Conservation (phyloP, 2,888 invertebrate species). For the Leptinotarsa rubiginosa region DNA sequence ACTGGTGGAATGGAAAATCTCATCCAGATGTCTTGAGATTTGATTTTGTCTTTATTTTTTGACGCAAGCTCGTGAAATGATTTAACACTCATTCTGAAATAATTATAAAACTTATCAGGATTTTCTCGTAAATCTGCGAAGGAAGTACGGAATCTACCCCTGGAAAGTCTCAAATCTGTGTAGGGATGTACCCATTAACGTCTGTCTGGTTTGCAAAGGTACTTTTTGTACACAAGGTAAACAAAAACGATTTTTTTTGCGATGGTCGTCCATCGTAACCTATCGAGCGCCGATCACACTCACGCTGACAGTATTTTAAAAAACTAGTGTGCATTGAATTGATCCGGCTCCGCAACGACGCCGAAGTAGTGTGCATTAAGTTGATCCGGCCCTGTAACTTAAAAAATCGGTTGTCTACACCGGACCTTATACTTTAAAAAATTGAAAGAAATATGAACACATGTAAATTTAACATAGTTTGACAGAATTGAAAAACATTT, state of each 20-base stretch:
- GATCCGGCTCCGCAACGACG: too few relatives aligned
- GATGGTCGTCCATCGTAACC: slow-evolving; percentile 26
- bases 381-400: background rate
- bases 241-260: slow-evolving; percentile 30
- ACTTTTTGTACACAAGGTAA: slow-evolving; percentile 35
- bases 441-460: too few relatives aligned
- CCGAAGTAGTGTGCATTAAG: background rate
- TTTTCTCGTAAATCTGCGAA: slow-evolving; percentile 26
- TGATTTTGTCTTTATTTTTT: slow-evolving; percentile 23
- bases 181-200: slow-evolving; percentile 29
- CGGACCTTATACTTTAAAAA: too few relatives aligned
- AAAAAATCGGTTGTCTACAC: too few relatives aligned
- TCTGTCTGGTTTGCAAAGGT: slow-evolving; percentile 25
- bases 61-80: slow-evolving; percentile 27
- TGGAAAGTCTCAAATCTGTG: slow-evolving; percentile 28
- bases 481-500: too few relatives aligned
- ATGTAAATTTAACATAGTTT: too few relatives aligned
- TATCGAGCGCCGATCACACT: too few relatives aligned
- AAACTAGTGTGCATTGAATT: too few relatives aligned
- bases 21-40: slow-evolving; percentile 27
- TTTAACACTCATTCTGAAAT: slow-evolving; percentile 29
- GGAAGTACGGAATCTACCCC: slow-evolving; percentile 25
- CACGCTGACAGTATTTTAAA: too few relatives aligned
- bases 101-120: slow-evolving; percentile 31
- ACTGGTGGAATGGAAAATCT: background rate